Conservation (phyloP, 1,140 invertebrate species). For the Prorops nasuta region DNA sequence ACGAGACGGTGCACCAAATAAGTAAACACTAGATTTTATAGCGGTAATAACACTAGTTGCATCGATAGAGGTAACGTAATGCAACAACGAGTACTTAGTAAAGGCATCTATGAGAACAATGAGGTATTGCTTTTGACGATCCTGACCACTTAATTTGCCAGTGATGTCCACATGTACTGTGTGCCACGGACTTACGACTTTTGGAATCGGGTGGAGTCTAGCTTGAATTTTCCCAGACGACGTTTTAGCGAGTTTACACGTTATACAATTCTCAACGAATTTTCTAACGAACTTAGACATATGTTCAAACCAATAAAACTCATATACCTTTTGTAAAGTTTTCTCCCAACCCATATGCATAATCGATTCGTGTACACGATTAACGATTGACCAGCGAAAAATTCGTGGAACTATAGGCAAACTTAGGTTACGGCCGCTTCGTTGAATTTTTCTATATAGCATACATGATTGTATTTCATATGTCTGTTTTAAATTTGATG, state of each 20-base stretch:
- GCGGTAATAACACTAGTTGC: background rate
- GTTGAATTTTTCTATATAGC: slow-evolving; percentile 26
- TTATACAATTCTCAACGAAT: slow-evolving; percentile 27
- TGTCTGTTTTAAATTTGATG: slow-evolving; percentile 18
- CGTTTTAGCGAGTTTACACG: slow-evolving; percentile 25
- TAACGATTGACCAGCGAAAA: slow-evolving; percentile 35
- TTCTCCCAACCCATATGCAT: slow-evolving; percentile 26
- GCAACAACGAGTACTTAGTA: background rate
- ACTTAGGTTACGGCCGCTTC: slow-evolving; percentile 21
- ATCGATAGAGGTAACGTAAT: background rate
- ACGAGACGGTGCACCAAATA: background rate
- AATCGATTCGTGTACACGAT: slow-evolving; percentile 31
- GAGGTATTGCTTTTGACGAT: background rate
- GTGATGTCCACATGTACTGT: slow-evolving; percentile 33
- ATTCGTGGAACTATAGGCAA: slow-evolving; percentile 34
- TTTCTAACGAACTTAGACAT: slow-evolving; percentile 26
- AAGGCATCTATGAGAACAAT: background rate
- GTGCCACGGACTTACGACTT: slow-evolving; percentile 31
- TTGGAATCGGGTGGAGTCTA: slow-evolving; percentile 32
- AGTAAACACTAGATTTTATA: background rate
- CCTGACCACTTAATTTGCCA: background rate
- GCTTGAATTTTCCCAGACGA: slow-evolving; percentile 22
- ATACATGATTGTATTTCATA: slow-evolving; percentile 25
- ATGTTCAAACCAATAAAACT: slow-evolving; percentile 32
- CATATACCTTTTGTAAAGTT: slow-evolving; percentile 24